Conservation (phyloP, 1,140 invertebrate genomes). For the Kradibia gibbosae region DNA sequence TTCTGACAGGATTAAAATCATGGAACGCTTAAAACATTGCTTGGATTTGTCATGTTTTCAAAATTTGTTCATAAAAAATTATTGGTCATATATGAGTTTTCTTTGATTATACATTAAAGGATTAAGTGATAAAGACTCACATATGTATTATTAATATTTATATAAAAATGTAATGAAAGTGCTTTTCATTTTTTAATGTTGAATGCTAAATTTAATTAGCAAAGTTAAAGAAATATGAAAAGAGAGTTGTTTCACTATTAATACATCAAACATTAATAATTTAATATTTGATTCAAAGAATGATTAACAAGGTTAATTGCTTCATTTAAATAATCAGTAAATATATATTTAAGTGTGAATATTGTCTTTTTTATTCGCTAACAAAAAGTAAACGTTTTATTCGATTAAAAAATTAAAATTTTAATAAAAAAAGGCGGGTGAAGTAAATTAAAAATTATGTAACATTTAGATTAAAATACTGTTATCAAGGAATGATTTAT, state of each 20-base stretch:
- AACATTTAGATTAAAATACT: too few species aligned
- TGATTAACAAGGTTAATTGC: not conserved
- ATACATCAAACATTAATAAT: not conserved
- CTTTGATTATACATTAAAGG: not conserved
- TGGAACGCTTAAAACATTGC: too few species aligned
- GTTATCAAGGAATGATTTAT: too few species aligned
- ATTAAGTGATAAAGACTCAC: not conserved
- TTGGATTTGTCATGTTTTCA: too few species aligned
- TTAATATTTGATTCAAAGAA: not conserved
- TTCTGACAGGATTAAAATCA: too few species aligned
- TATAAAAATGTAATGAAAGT: too few species aligned
- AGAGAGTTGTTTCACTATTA: too few species aligned
- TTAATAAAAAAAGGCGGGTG: too few species aligned
- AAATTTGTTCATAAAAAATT: too few species aligned
- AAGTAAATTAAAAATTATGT: too few species aligned
- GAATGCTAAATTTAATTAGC: not conserved
- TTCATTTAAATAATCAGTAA: not conserved
- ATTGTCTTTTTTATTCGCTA: not conserved
- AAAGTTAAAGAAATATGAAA: not conserved
- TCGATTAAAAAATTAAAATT: too few species aligned
- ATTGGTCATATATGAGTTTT: not conserved
- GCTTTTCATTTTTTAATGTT: not conserved
- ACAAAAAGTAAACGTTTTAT: too few species aligned
- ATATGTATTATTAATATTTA: not conserved
- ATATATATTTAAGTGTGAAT: not conserved